Base-by-base conservation (phyloP, 2,888 invertebrate genomes). In the Drosophila meridiana region DNA sequence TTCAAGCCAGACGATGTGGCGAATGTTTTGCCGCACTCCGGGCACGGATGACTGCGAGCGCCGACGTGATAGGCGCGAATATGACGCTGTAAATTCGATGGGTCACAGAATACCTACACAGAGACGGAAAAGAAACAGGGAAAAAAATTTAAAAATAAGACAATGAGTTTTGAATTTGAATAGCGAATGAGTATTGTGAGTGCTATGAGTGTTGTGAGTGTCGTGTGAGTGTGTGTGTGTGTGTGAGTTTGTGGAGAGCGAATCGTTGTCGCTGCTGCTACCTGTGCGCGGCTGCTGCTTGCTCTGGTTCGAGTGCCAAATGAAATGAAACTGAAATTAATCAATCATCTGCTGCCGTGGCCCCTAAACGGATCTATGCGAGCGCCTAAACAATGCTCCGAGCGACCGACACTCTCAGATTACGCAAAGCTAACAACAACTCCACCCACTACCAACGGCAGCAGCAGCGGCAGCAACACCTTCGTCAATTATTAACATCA, bases 11-110 rank as follows among this genome's bases (percentile, higher is more conserved):
- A 98, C 71, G 98, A 98, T 45, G 99, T 99, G 56, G 97, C 98
- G 94, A 99, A 99, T 73, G 99, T 99, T 95, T 99, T 99, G 80
- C 99, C 99, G 94, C 99, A 99, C 94, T 99, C 98, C 72, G 97
- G 96, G 92, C 99, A 99, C 84, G 98, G 98, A 95, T 99, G 99
- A 92, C 97, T 97, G 91, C 99, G 95, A 55, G 98, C 98, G 63
- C 99, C 99, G 80, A 97, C 97, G 96, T 99, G 99, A 93, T 97
- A 97, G 82, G 97, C 96, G 92, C 99, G 96, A 94, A 98, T 98
- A 95, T 99, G 99, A 91, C 98, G 96, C 94, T 99, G 99, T 87
- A 99, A 95, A 94, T 98, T 98, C 94, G 97, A 97, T 92, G 98
- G 97, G 95, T 99, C 98, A 92, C 98, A 97, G 95, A 99, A 99